A percentile compares a stretch with the other conserved stretches of the same genome.
phyloP scores from a whole-genome alignment of 2,113 vertebrate species.

The Salvelinus sp. region DNA sequence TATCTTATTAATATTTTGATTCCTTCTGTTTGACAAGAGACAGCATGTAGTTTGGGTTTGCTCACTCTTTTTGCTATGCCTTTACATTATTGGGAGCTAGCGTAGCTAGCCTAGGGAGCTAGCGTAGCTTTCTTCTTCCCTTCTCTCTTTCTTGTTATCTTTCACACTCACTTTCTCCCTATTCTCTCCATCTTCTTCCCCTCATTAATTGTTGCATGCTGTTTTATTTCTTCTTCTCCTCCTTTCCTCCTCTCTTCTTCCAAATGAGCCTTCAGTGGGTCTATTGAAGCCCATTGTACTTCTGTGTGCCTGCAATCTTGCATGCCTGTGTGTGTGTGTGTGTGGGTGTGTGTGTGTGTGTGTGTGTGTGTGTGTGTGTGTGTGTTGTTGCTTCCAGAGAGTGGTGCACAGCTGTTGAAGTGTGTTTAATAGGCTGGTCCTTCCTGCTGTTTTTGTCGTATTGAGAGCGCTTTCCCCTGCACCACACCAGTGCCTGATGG shows the following conservation, averaged over 20 bases:
- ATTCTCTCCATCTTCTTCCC: background rate
- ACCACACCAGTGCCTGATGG: background rate
- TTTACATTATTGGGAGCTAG: background rate
- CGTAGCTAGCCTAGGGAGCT: background rate
- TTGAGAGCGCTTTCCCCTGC: background rate
- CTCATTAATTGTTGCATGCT: constrained; percentile 8
- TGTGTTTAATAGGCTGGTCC: background rate
- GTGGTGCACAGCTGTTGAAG: background rate
- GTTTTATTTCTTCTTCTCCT: background rate
- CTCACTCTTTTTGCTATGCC: background rate
- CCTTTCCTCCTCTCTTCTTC: background rate
- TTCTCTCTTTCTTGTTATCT: background rate
- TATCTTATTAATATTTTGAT: background rate
- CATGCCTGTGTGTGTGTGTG: no score
- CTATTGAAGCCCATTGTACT: background rate
- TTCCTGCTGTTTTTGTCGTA: background rate
- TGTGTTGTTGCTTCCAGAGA: background rate
- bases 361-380: constrained; percentile 5
- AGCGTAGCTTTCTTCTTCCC: background rate
- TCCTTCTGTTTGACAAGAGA: background rate
- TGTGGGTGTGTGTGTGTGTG: no score
- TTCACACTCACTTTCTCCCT: background rate
- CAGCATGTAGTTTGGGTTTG: background rate
- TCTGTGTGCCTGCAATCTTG: no score
- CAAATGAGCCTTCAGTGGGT: background rate